Percentiles rank a stretch among this genome's conserved stretches.
Conservation (phyloP, 2,888 invertebrate genomes). For the Bedellia somnulentella region DNA sequence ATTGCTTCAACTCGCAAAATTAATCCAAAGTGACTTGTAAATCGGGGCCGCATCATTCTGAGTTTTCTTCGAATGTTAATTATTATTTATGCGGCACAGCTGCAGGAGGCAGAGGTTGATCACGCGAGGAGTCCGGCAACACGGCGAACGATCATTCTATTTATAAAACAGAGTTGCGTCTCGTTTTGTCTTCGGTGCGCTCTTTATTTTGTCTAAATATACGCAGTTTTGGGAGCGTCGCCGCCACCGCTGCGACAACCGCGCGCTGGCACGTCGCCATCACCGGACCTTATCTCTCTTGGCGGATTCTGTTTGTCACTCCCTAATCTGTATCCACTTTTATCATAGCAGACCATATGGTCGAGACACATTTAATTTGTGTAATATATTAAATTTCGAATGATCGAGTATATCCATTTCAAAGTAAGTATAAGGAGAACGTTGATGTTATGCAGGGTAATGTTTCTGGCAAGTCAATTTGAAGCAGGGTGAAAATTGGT, state of each 20-base stretch:
- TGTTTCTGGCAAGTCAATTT: background rate
- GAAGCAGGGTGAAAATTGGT: conserved; percentile 15
- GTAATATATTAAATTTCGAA: too few species aligned
- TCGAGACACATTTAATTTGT: too few species aligned
- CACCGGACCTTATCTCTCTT: conserved; percentile 29
- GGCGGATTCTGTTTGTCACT: too few species aligned
- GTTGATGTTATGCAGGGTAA: too few species aligned
- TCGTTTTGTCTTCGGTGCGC: conserved; percentile 60
- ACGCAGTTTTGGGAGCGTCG: conserved; percentile 61
- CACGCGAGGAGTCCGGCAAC: conserved; percentile 33
- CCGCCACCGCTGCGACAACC: conserved; percentile 47
- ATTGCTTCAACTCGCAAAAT: background rate
- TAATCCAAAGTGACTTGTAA: background rate
- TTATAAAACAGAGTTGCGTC: conserved; percentile 61
- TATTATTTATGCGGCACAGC: conserved; percentile 60
- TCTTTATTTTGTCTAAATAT: conserved; percentile 63
- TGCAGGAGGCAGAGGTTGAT: conserved; percentile 48
- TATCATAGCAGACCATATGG: background rate
- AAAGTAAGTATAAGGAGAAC: too few species aligned
- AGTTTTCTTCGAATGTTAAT: conserved; percentile 29
- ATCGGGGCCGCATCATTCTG: background rate
- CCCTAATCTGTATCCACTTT: too few species aligned
- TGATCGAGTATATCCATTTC: too few species aligned
- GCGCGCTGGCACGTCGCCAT: conserved; percentile 38
- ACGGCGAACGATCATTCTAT: conserved; percentile 56